These are phyloP conservation scores for Aporrectodea caliginosa DNA, from an alignment of 1,140 invertebrate genomes.

Conservation along the genomic window DNA sequence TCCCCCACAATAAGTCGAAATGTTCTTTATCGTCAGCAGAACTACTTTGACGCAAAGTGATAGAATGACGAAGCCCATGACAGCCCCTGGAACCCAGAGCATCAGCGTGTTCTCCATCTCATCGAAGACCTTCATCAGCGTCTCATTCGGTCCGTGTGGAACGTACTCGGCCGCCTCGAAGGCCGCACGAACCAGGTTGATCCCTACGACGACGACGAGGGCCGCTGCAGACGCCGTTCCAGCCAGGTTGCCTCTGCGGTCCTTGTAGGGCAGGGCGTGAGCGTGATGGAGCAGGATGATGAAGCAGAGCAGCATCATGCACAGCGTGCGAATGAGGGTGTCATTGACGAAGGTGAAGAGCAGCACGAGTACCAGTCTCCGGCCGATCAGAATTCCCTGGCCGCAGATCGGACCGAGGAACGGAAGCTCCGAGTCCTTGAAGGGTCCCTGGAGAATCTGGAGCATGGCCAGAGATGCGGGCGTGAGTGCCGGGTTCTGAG, in stretches of 20 bases:
- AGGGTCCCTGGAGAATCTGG: constrained; percentile 27
- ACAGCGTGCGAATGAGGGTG: constrained; percentile 26
- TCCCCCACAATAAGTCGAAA: background rate
- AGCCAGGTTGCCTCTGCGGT: constrained; percentile 19
- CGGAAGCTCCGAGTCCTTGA: constrained; percentile 23
- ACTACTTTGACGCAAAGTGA: constrained; percentile 17
- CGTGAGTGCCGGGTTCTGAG: background rate
- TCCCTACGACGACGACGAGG: constrained; percentile 24
- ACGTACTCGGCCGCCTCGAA: constrained; percentile 32
- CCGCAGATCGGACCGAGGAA: constrained; percentile 26
- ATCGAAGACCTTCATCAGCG: constrained; percentile 29
- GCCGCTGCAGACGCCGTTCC: constrained; percentile 26
- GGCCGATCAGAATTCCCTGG: constrained; percentile 24
- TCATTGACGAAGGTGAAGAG: constrained; percentile 31
- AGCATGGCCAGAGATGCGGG: constrained; percentile 16
- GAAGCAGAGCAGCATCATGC: constrained; percentile 31
- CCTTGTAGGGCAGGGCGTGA: constrained; percentile 28
- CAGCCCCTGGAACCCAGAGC: constrained; percentile 27
- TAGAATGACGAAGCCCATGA: constrained; percentile 27
- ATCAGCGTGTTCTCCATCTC: constrained; percentile 30
- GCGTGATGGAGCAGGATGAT: constrained; percentile 29
- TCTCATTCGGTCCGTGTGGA: constrained; percentile 26
- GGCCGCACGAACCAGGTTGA: constrained; percentile 28
- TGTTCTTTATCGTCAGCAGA: background rate
- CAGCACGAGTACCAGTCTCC: constrained; percentile 23